Percentiles rank a stretch among this genome's conserved stretches.
Evolutionary conservation across 1,140 invertebrate genomes (phyloP).

Genomic region (Magallana angulata): DNA sequence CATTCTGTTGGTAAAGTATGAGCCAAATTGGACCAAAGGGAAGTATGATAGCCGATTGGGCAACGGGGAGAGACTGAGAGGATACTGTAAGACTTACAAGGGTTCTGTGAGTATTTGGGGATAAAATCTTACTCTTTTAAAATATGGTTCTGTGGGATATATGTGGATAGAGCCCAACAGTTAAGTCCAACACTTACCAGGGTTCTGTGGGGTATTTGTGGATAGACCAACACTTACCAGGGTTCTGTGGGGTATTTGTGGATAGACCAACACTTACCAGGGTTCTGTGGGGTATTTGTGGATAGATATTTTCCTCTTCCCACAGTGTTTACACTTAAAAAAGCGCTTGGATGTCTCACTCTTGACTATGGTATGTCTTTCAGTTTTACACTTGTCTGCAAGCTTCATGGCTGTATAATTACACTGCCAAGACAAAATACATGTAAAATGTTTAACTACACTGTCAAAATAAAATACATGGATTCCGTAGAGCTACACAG

Average conservation of each 20-base stretch:
- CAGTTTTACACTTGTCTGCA: conserved; percentile 89
- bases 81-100: too few relatives aligned
- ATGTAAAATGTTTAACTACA: conserved; percentile 2
- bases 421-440: conserved; percentile 81
- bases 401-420: conserved; percentile 93
- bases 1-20: too few relatives aligned
- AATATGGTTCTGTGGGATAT: too few relatives aligned
- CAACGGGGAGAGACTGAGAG: too few relatives aligned
- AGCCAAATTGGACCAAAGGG: too few relatives aligned
- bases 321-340: conserved; percentile 93
- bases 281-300: conserved; percentile 87
- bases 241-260: too few relatives aligned
- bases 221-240: conserved; percentile 81
- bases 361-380: conserved; percentile 88
- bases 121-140: too few relatives aligned
- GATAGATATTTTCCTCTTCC: conserved; percentile 88
- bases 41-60: too few relatives aligned
- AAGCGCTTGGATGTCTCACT: conserved; percentile 91
- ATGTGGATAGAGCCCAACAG: too few relatives aligned
- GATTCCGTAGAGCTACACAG: too few relatives aligned
- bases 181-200: conserved; percentile 77
- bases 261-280: conserved; percentile 77
- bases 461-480: too few relatives aligned
- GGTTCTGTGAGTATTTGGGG: too few relatives aligned
- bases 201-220: conserved; percentile 87